Evolutionary conservation across 2,113 vertebrate species (phyloP).

Genomic region (Apodemus speciosus): DNA sequence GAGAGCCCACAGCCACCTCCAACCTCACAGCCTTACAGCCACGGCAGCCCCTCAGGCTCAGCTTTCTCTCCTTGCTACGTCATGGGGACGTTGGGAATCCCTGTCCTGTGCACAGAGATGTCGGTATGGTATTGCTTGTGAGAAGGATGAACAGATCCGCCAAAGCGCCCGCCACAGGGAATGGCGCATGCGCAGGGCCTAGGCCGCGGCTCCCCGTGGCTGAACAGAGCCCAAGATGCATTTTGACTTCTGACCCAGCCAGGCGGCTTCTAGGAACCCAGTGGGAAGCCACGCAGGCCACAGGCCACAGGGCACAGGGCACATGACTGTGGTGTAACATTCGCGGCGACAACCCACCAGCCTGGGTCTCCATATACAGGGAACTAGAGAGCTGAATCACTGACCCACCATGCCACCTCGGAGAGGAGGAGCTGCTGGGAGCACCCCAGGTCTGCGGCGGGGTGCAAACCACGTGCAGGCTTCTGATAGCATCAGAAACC

Average conservation of each 20-base stretch:
- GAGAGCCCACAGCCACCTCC: background rate
- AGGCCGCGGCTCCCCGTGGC: rapidly evolving
- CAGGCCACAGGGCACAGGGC: background rate
- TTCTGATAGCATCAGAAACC: background rate
- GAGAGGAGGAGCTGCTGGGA: background rate
- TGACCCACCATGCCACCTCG: background rate
- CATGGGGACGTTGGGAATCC: constrained; percentile 52
- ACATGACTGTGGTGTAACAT: background rate
- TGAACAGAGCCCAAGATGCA: background rate
- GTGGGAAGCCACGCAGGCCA: background rate
- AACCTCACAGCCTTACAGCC: background rate
- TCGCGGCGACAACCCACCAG: background rate
- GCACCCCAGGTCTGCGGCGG: background rate
- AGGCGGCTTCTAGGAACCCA: constrained; percentile 46
- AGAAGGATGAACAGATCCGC: background rate
- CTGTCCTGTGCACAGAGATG: constrained; percentile 48
- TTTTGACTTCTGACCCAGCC: constrained; percentile 9
- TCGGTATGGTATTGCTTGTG: background rate
- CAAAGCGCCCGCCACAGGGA: background rate
- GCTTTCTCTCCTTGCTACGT: background rate
- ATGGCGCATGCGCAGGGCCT: too few species aligned
- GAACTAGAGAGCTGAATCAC: background rate
- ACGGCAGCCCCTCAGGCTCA: rapidly evolving
- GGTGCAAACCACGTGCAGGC: background rate
- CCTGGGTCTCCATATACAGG: background rate